phyloP scores from a whole-genome alignment of 2,113 vertebrate genomes.

The Antechinus flavipes region DNA sequence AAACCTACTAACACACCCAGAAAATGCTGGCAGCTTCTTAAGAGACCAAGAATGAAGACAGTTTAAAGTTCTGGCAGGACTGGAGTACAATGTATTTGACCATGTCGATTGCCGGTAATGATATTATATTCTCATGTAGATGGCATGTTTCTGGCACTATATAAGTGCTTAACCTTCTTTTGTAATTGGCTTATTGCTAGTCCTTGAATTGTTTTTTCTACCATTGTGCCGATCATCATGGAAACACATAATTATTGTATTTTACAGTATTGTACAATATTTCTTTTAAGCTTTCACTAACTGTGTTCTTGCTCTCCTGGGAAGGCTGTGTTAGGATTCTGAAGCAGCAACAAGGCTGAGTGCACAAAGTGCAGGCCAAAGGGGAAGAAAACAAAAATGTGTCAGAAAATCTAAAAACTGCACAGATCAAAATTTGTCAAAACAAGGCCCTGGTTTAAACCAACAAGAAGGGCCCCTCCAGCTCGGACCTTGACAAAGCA shows the following conservation, averaged over 20 bases:
- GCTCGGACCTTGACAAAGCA: conserved; percentile 91
- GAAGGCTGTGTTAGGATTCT: conserved; percentile 83
- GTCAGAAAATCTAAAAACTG: conserved; percentile 90
- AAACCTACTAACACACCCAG: conserved; percentile 42
- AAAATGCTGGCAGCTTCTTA: conserved; percentile 68
- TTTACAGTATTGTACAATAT: conserved; percentile 67
- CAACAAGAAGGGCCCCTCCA: conserved; percentile 90
- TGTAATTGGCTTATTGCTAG: conserved; percentile 81
- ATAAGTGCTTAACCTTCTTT: conserved; percentile 81
- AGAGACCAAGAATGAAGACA: conserved; percentile 72
- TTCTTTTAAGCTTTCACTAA: conserved; percentile 68
- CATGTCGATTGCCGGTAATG: conserved; percentile 68
- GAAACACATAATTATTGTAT: conserved; percentile 78
- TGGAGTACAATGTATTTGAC: conserved; percentile 74
- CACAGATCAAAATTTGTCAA: conserved; percentile 94
- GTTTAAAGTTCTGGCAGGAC: conserved; percentile 75
- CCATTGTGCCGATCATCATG: conserved; percentile 78
- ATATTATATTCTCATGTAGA: conserved; percentile 81
- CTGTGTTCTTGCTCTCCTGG: conserved; percentile 78
- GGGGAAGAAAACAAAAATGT: conserved; percentile 89
- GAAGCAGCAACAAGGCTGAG: conserved; percentile 88
- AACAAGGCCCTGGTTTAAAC: conserved; percentile 94
- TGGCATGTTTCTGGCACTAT: conserved; percentile 81
- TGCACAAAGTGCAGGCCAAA: conserved; percentile 89
- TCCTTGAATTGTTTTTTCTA: conserved; percentile 78